phyloP scores from a whole-genome alignment of 2,113 vertebrate genomes.

The Stegastes partitus region DNA sequence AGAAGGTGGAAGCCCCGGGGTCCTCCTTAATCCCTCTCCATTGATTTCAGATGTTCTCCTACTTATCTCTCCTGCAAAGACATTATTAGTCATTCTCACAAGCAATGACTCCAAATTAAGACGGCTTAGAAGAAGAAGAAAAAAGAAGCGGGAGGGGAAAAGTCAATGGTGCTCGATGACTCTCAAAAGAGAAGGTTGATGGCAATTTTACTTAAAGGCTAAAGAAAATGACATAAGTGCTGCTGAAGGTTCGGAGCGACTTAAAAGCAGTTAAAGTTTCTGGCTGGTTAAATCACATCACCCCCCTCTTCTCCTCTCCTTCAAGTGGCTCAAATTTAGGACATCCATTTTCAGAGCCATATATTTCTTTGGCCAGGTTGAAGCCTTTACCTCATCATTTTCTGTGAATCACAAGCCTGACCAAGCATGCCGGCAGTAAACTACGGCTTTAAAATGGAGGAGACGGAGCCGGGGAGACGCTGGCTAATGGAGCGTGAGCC shows the following conservation, averaged over 20 bases:
- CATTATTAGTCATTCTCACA: constrained; percentile 54
- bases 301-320: neutral
- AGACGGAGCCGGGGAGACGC: constrained; percentile 11
- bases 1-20: constrained; percentile 45
- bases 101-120: constrained; percentile 64
- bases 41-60: constrained; percentile 69
- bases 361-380: constrained; percentile 47
- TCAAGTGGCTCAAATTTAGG: constrained; percentile 39
- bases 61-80: constrained; percentile 62
- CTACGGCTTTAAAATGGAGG: constrained; percentile 43
- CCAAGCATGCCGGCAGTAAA: constrained; percentile 53
- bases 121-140: neutral
- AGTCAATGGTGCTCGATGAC: constrained; percentile 20
- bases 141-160: constrained; percentile 2
- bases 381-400: constrained; percentile 46
- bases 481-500: constrained; percentile 54
- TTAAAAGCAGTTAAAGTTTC: constrained; percentile 43
- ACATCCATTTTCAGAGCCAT: constrained; percentile 52
- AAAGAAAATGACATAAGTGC: neutral
- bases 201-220: constrained; percentile 2
- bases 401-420: constrained; percentile 58
- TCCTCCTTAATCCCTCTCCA: constrained; percentile 58
- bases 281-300: constrained; percentile 40
- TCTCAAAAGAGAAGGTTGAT: constrained; percentile 6
- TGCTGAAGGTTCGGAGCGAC: constrained; percentile 7